Base-by-base conservation (phyloP, 2,113 vertebrate species). In the Motacilla tschutschensis region DNA sequence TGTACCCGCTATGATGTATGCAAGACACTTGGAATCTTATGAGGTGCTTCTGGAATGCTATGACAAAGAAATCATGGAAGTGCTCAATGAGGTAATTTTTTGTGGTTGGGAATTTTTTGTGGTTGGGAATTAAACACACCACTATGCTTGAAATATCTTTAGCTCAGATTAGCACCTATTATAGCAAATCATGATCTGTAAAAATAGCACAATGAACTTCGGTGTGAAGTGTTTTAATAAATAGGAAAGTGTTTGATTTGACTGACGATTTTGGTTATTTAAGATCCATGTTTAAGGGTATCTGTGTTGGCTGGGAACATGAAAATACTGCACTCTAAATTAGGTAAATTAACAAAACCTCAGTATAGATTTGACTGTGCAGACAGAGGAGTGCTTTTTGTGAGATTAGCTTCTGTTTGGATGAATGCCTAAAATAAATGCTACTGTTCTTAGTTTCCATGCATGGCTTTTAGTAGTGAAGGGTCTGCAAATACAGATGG, bases 21-120 rank as follows among this genome's bases (percentile, higher is more conserved):
- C 98, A 80, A 98, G 98, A 85, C 99, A 99, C 94, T 95, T 99
- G 95, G 99, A 99, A 71, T 98, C 98, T 48, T 96, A 96, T 8
- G 98, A 99, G 72, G 82, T 98, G 79, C 98, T 99, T 70, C 97
- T 99, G 95, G 97, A 98, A 92, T 98, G 97, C 94, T 99, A 99
- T 81, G 98, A 99, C 96, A 98, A 96, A 89, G 99, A 99, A 96
- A 99, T 99, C 88, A 99, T 98, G 98, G 97, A 98, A 14, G 98
- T 98, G 79, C 98, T 99, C 75, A 98, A 98, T 64, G 98, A 99
- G 99, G 99, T 99, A 97, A 96, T 50, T 58, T 70, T 28, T 70
- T 83, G 51, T 80, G 28, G 60, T 41, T 70, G 48, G 67, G 58
- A 90, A 41, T 48, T 58, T 70, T 28, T 70, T 83, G 51, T 80